Evolutionary conservation across 2,797 vertebrate genomes (phyloP), one percentile per base, ranked within the genome.

Genomic region (Pseudomugil gertrudae): DNA sequence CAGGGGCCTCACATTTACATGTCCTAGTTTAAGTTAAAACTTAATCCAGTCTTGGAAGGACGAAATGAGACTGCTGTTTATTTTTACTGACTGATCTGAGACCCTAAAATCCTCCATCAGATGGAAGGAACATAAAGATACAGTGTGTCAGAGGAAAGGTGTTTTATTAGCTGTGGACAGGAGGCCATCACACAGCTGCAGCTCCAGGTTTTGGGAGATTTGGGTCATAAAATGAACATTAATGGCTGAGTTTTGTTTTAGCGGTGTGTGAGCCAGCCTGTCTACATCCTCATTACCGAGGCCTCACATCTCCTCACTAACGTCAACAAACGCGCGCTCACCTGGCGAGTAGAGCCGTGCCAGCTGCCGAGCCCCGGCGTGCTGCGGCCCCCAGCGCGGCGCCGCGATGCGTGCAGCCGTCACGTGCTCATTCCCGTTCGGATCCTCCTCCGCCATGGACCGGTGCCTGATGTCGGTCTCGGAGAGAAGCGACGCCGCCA

Each of bases 381-480:
- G 94, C 84, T 93, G 93, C 66, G 93, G 93, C 81, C 94, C 94
- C 94, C 93, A 94, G 81, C 92, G 93, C 61, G 94, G 93, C 48
- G 79, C 89, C 47, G 89, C 77, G 89, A 93, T 92, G 84, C 85
- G 92, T 54, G 93, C 93, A 36, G 92, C 93, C 89, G 91, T 91
- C 50, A 93, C 93, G n/a, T 93, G 93, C 84, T 95, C 93, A 32
- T 94, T 94, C 57, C 93, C 92, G 87, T 94, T 94, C 89, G 94
- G 94, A 86, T 95, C 93, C 88, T 94, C 93, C 84, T 95, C 94
- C 75, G 94, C 93, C 93, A 94, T 94, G 78, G 94, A 95, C 84
- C 93, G 90, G 70, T 93, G 90, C 76, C 78, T 85, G 86, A 94
- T 93, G 82, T 93, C 92, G 78, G 87, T 90, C 89, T 94, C 93